Evolutionary conservation across 53 echinoderm and acorn worm genomes (phyloP).

Genomic region (Antedon mediterranea): DNA sequence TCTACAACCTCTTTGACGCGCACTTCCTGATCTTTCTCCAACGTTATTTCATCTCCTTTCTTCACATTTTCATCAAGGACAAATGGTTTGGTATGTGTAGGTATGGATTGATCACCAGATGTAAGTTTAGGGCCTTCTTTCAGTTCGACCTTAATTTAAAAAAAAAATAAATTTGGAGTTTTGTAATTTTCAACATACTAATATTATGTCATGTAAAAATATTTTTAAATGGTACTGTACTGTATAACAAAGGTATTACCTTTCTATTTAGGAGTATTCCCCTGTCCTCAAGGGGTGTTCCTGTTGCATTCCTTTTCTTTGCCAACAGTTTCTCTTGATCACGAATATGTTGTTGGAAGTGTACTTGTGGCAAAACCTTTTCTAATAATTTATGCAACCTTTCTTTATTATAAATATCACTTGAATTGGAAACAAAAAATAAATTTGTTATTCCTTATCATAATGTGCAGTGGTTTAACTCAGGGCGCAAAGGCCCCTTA

Average conservation of each 20-base stretch:
- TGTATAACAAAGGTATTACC: conserved; percentile 18
- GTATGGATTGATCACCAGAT: conserved; percentile 6
- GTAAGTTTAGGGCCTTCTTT: background rate
- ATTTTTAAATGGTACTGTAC: no score
- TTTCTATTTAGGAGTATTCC: conserved; percentile 78
- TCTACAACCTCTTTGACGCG: conserved; percentile 17
- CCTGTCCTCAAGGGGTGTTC: conserved; percentile 60
- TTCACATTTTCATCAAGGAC: conserved; percentile 48
- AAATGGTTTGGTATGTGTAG: conserved; percentile 25
- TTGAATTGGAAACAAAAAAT: conserved; percentile 10
- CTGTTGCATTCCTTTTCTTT: background rate
- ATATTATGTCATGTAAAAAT: no score
- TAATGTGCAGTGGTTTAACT: no score
- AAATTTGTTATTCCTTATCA: no score
- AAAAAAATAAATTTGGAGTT: conserved; percentile 36
- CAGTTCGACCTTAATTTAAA: conserved; percentile 21
- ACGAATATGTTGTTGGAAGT: conserved; percentile 28
- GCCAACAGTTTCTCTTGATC: background rate
- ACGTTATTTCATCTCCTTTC: background rate
- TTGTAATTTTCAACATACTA: no score
- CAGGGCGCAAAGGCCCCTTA: no score
- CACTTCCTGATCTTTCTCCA: background rate
- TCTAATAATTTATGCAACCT: conserved; percentile 59
- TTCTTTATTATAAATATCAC: conserved; percentile 67
- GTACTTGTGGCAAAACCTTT: conserved; percentile 71